A percentile compares a stretch with the other conserved stretches of the same genome.
phyloP scores from a whole-genome alignment of 2,797 vertebrate species.

The Melanotaenia nigrans region DNA sequence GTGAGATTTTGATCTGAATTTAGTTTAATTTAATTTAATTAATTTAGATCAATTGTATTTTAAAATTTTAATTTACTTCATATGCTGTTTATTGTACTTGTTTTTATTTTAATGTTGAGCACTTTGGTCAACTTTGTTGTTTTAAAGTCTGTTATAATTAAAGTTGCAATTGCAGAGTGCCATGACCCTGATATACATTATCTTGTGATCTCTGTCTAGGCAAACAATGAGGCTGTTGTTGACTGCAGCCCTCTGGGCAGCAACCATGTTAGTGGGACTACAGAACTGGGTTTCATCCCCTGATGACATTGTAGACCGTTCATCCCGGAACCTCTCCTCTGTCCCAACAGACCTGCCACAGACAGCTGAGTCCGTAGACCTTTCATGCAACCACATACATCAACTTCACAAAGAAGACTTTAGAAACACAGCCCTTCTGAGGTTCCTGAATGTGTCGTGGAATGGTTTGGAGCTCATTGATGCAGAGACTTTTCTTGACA shows the following conservation, averaged over 20 bases:
- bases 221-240: conserved; percentile 48
- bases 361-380: conserved; percentile 76
- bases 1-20: no score
- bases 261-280: conserved; percentile 42
- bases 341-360: conserved; percentile 78
- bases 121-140: no score
- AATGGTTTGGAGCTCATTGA: conserved; percentile 81
- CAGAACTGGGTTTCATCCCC: conserved; percentile 16
- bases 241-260: conserved; percentile 34
- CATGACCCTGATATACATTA: neutral
- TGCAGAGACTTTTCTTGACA: conserved; percentile 76
- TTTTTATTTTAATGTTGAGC: no score
- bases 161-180: no score
- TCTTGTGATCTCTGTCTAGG: conserved; percentile 28
- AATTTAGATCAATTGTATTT: no score
- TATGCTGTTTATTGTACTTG: no score
- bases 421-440: conserved; percentile 64
- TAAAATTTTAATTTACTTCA: no score
- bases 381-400: conserved; percentile 85
- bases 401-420: conserved; percentile 81
- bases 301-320: conserved; percentile 54
- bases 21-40: no score
- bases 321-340: conserved; percentile 73
- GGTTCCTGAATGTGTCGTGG: conserved; percentile 83
- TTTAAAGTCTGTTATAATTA: no score